Base-by-base conservation (phyloP, 2,888 invertebrate species). In the Dysmachus trigonus region DNA sequence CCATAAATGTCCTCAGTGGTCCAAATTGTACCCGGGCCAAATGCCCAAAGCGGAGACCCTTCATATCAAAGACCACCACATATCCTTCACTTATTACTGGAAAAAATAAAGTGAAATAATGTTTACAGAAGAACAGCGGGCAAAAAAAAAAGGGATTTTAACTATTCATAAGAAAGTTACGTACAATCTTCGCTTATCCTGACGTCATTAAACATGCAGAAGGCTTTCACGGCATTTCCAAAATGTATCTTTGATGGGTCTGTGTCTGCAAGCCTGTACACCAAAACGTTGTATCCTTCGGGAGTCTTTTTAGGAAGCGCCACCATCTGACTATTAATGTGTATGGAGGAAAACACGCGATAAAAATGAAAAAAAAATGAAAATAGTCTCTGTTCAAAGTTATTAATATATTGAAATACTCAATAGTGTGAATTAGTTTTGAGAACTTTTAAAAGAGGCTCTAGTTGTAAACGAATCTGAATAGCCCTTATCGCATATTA, bases 171-270 rank as follows among this genome's bases (percentile, higher is more conserved):
- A 83, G 73, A 13, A 79, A 84, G 30, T 18, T 33, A 85, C 76
- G 35, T 86, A 84, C 93, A 91, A 89, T 95, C 95, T 88, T 95
- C 95, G 0, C 95, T 94, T 74, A 95, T 90, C 87, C 94, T 93
- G 87, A 94, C 92, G 89, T 95, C 95, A 89, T 95, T 95, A 90
- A 94, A 94, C 94, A 95, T 95, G 90, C 95, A 95, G 91, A 95
- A 95, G 10, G 92, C 92, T 83, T 94, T 93, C 41, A 95, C 93
- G 0, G 94, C 94, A 88, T 95, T 95, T 18, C 93, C 93, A 89
- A 95, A 95, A 89, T 94, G 93, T 89, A 95, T 91, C 89, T 94
- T 94, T 88, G 94, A 94, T 89, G 94, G 94, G 91, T 95, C 95
- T 73, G 92, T 93, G 86, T 95, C 94, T 6, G 93, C 91, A 22